Base-by-base conservation (phyloP, 1,140 invertebrate species). In the Gryllus bimaculatus region DNA sequence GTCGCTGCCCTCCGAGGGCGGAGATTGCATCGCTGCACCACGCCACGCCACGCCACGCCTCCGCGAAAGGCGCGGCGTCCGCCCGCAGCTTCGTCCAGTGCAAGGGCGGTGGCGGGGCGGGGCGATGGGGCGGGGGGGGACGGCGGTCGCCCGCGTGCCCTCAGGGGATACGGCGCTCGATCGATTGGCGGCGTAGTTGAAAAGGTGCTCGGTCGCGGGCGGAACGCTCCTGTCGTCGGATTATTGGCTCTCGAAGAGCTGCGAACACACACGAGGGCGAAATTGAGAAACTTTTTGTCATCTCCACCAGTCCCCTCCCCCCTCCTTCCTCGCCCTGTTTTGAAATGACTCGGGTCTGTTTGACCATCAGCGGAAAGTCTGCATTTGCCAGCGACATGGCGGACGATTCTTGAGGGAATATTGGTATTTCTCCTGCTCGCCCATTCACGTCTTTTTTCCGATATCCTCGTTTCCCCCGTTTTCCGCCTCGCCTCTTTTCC, bases 251-350 rank as follows among this genome's bases (percentile, higher is more conserved):
- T 66, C 18, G 10, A 18, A 66, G 54, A 66, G 18, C 54, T 18
- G 54, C 54, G 54, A 66, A 66, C 54, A 66, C 54, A 66, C 54
- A 66, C 54, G 54, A 8, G 54, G 54, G 54, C 18, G 54, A 66
- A 66, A 66, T 66, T 66, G 54, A 66, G 54, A 66, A 66, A 66
- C 54, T 66, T 66, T 66, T 66, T 66, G 54, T 66, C 54, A 66
- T 66, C 54, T 66, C 54, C 54, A 66, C 54, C 54, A 13, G 2
- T 18, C 54, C 0, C 18, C 54, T 13, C 54, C 0, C n/a, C 54
- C 2, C 54, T 66, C 10, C 54, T 66, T 18, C 54, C 54, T 3
- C 54, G 54, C 18, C 10, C 54, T 13, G 54, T 66, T 66, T 66
- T 66, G 54, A 66, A 66, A 66, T 66, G 54, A 66, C 54, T n/a